Percentiles rank a stretch among this genome's conserved stretches.
Conservation (phyloP, 2,113 vertebrate species). For the Pelecanus crispus region DNA sequence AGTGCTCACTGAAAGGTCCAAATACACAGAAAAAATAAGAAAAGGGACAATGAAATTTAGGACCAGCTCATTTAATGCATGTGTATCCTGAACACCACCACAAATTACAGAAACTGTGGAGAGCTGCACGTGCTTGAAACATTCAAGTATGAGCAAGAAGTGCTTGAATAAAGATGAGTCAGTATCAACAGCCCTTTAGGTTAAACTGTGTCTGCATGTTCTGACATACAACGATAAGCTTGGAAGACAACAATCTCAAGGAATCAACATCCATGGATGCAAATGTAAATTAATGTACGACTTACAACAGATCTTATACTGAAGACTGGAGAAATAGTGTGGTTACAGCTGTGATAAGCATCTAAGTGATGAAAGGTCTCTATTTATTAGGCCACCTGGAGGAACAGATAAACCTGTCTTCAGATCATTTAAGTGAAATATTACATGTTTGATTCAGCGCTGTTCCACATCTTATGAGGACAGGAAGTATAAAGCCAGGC, state of each 20-base stretch:
- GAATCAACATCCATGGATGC: not conserved
- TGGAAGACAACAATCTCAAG: not conserved
- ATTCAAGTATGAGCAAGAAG: not conserved
- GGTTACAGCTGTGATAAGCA: conserved; percentile 39
- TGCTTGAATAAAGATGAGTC: conserved; percentile 43
- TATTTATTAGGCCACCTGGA: not conserved
- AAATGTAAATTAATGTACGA: conserved; percentile 17
- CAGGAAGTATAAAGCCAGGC: not conserved
- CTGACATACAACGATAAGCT: not conserved
- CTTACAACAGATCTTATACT: conserved; percentile 7
- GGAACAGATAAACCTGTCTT: not conserved
- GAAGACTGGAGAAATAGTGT: not conserved
- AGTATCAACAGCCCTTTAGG: conserved; percentile 1
- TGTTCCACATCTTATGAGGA: not conserved
- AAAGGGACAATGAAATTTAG: not conserved
- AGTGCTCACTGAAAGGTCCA: not conserved
- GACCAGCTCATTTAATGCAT: not conserved
- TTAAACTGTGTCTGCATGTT: not conserved
- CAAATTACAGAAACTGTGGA: not conserved
- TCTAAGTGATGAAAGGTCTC: conserved; percentile 12
- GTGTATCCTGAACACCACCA: not conserved
- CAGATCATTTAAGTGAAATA: not conserved
- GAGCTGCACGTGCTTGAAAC: not conserved
- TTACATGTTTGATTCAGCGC: not conserved
- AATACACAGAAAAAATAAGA: not conserved